Evolutionary conservation across 2,888 invertebrate genomes (phyloP).

Genomic region (Drosophila nr. medialis): DNA sequence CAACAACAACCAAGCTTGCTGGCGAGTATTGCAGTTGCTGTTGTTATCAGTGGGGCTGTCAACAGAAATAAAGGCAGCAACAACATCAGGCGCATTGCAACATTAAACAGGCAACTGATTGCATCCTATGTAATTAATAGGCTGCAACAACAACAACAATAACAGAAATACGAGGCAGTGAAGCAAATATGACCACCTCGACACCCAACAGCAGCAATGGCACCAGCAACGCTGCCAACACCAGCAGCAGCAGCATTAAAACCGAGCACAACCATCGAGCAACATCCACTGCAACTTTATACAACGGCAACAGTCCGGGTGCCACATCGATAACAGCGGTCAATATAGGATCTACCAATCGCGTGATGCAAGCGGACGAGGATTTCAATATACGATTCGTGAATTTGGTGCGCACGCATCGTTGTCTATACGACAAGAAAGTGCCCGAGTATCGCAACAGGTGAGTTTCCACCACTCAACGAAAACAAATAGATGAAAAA

Average conservation of each 20-base stretch:
- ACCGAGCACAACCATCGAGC: slow-evolving; percentile 28
- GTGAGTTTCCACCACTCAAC: slow-evolving; percentile 42
- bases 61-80: slow-evolving; percentile 9
- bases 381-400: slow-evolving; percentile 85
- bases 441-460: slow-evolving; percentile 85
- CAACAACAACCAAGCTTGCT: slow-evolving; percentile 25
- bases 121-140: slow-evolving; percentile 56
- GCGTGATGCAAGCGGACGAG: slow-evolving; percentile 85
- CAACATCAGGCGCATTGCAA: slow-evolving; percentile 40
- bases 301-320: slow-evolving; percentile 43
- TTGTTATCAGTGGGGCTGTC: slow-evolving; percentile 45
- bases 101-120: slow-evolving; percentile 56
- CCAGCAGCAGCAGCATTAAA: slow-evolving; percentile 35
- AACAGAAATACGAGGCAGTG: slow-evolving; percentile 46
- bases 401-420: slow-evolving; percentile 85
- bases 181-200: slow-evolving; percentile 70
- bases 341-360: slow-evolving; percentile 67
- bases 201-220: slow-evolving; percentile 60
- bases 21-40: slow-evolving; percentile 29
- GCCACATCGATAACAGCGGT: slow-evolving; percentile 32
- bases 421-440: slow-evolving; percentile 85
- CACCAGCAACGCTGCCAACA: slow-evolving; percentile 46
- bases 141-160: slow-evolving; percentile 40
- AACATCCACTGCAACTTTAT: slow-evolving; percentile 41
- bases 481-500: not conserved